Conservation (phyloP, 2,797 vertebrate genomes). For the Acipenser oxyrinchus region DNA sequence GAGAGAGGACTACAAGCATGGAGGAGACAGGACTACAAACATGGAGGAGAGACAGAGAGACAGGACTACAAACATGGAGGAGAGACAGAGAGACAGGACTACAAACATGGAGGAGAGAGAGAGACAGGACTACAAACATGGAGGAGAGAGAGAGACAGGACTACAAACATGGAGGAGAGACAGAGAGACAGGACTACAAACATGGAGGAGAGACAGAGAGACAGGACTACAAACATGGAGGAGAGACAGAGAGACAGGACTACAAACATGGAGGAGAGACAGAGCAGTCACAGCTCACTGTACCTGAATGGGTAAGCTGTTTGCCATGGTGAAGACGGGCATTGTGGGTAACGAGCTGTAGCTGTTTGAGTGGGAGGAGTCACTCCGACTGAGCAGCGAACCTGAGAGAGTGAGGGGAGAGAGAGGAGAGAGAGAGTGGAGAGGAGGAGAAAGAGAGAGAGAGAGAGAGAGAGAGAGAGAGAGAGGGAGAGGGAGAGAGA, state of each 20-base stretch:
- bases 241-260: too few relatives aligned
- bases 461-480: not conserved
- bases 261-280: not conserved
- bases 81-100: slow-evolving; percentile 6
- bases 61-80: not conserved
- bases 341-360: slow-evolving; percentile 47
- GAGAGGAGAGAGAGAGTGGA: not conserved
- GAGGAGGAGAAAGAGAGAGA: not conserved
- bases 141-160: too few relatives aligned
- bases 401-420: slow-evolving; percentile 37
- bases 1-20: too few relatives aligned
- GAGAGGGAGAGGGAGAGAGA: not conserved
- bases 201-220: too few relatives aligned
- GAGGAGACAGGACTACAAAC: too few relatives aligned
- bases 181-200: too few relatives aligned
- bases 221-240: too few relatives aligned
- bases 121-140: too few relatives aligned
- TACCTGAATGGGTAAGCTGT: slow-evolving; percentile 39
- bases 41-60: not conserved
- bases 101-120: not conserved
- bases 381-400: slow-evolving; percentile 68
- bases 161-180: too few relatives aligned
- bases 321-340: slow-evolving; percentile 38
- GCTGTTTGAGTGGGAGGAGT: slow-evolving; percentile 63
- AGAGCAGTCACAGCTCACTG: not conserved